Evolutionary conservation across 2,888 invertebrate genomes (phyloP), one percentile per base, ranked within the genome.

Genomic region (Bembecia ichneumoniformis): DNA sequence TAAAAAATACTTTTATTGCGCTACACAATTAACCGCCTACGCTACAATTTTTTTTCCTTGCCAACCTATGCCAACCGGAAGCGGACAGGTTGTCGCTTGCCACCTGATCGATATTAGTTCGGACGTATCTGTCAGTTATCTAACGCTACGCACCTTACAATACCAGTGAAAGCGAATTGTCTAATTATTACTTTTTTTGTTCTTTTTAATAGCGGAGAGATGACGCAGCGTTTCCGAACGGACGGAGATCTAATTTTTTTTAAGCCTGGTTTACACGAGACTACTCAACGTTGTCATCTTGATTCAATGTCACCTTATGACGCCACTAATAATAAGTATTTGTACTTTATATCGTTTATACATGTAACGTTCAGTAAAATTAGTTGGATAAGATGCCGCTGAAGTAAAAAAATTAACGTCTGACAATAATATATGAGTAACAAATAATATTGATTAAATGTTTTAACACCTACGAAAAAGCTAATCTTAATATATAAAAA

Each of bases 101-200:
- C 64, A 69, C 68, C 62, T 68, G 76, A 77, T 77, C 74, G 74
- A 78, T 75, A 76, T 76, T 66, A 69, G 67, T 73, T 64, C 62
- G 61, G 74, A 71, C 75, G 65, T 58, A 68, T 74, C 71, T 66
- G 61, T 67, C 67, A 68, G 77, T 82, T 83, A 82, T 66, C 77
- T 78, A 80, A 82, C 72, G 72, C 69, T 70, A 75, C 71, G 74
- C 77, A 78, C 71, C 68, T 71, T 68, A 59, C 71, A 66, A 68
- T 65, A 64, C 55, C 64, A 79, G 84, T 82, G 86, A 86, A 84
- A 86, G 86, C 75, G 77, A 82, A 82, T 71, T 74, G 71, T 78
- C 71, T 80, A 78, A 79, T 83, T 79, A 77, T 77, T 28, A 28
- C 28, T 28, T 28, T 74, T 71, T 73, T 71, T 75, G 69, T 67